Evolutionary conservation across 2,797 vertebrate genomes (phyloP), one percentile per base, ranked within the genome.

Genomic region (Hypotaenidia okinawae): DNA sequence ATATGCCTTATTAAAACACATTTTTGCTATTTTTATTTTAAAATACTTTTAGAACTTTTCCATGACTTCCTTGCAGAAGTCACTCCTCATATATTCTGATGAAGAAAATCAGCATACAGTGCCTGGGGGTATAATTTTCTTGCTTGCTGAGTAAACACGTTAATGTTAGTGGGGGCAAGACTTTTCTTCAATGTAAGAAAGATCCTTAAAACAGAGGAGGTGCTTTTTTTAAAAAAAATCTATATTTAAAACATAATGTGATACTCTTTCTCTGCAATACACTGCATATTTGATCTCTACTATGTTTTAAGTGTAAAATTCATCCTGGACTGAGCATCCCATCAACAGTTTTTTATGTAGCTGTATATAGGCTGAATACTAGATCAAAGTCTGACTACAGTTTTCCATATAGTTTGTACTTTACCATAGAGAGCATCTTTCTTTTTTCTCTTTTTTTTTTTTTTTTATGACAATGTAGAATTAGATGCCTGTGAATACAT

Each of bases 41-140:
- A 86, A 91, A 70, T 49, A 59, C 68, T 83, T n/a, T 92, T 47
- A 57, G 24, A 77, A 77, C 5, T 80, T 93, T 64, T 66, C 27
- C 19, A 37, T 54, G 24, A n/a, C 39, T 87, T 85, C 15, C 13
- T 8, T 64, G 14, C 10, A 49, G 33, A 89, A 49, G 18, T 55
- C 17, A 76, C 6, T 43, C 45, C 11, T 84, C 13, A 55, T 51
- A 49, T 25, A 49, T 62, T 92, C 73, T 57, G 68, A 74, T 54
- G 35, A 93, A 84, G 37, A 73, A 92, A 89, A 93, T 18, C 41
- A 75, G 19, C 8, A 25, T 61, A 10, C 5, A 5, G 6, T 69
- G 13, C 30, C 49, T 51, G 32, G 18, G 18, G 4, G 39, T 87
- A 27, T 68, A 1, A 84, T 89, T 78, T 69, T 52, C 25, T 83